Conservation (phyloP, 1,140 invertebrate species). For the Rhyacophila brunnea region DNA sequence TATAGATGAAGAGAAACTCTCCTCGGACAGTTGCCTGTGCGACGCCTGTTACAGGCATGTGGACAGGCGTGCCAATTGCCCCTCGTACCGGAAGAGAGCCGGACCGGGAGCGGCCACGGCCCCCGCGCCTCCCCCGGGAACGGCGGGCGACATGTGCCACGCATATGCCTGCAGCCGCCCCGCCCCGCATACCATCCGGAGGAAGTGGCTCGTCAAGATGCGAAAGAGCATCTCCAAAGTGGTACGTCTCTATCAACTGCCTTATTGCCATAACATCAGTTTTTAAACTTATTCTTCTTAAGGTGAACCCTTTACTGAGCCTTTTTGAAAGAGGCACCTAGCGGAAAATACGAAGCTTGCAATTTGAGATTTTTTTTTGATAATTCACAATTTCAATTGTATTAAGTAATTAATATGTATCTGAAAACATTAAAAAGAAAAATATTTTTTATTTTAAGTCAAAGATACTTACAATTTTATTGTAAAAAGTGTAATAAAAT, state of each 20-base stretch:
- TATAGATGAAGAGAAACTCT: conserved; percentile 71
- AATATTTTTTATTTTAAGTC: too few relatives aligned
- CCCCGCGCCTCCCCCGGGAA: neutral
- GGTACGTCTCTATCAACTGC: conserved; percentile 55
- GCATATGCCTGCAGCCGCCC: conserved; percentile 61
- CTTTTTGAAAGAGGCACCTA: too few relatives aligned
- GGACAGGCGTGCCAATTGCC: conserved; percentile 71
- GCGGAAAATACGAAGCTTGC: too few relatives aligned
- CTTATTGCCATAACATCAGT: too few relatives aligned
- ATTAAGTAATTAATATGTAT: too few relatives aligned
- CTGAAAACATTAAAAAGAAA: too few relatives aligned
- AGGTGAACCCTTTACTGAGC: too few relatives aligned
- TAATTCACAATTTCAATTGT: too few relatives aligned
- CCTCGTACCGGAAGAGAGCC: conserved; percentile 57
- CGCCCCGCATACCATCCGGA: conserved; percentile 67
- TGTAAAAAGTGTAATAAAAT: too few relatives aligned
- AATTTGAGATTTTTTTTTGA: too few relatives aligned
- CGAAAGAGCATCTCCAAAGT: conserved; percentile 68
- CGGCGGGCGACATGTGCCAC: conserved; percentile 51
- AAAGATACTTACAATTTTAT: too few relatives aligned
- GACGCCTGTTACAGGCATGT: conserved; percentile 83
- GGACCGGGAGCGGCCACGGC: conserved; percentile 36
- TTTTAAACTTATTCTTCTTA: too few relatives aligned
- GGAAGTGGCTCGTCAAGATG: conserved; percentile 77
- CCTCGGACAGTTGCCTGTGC: conserved; percentile 77